phyloP scores from a whole-genome alignment of 2,113 vertebrate genomes.

The Tenebrosternarchus preto region DNA sequence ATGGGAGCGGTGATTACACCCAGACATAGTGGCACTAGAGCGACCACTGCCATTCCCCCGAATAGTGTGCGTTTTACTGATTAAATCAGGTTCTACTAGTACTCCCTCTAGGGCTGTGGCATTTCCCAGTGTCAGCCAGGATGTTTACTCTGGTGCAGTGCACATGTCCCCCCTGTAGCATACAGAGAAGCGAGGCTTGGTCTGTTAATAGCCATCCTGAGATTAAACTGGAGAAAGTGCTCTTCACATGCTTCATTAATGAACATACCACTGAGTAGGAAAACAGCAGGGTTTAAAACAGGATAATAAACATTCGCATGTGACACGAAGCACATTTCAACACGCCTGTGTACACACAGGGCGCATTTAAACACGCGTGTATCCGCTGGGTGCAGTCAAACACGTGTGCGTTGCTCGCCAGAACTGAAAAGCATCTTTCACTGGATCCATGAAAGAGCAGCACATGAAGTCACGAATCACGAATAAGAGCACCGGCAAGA shows the following conservation, averaged over 20 bases:
- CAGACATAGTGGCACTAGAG: not conserved
- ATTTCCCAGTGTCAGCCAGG: not conserved
- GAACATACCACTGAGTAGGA: constrained; percentile 4
- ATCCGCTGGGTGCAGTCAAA: no score
- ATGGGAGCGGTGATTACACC: not conserved
- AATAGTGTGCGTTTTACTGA: not conserved
- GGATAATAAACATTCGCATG: not conserved
- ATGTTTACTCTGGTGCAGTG: not conserved
- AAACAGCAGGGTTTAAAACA: not conserved
- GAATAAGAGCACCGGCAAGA: constrained; percentile 22
- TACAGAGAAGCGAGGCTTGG: constrained; percentile 1
- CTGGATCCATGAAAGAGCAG: not conserved
- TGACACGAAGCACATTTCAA: constrained; percentile 3
- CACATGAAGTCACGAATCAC: not conserved
- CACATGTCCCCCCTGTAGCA: not conserved
- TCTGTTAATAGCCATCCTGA: constrained; percentile 2
- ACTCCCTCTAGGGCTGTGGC: not conserved
- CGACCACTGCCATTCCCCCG: not conserved
- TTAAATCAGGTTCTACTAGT: constrained; percentile 11
- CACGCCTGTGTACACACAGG: not conserved
- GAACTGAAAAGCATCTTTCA: constrained; percentile 16
- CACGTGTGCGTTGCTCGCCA: not conserved
- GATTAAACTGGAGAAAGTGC: constrained; percentile 16
- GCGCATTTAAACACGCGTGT: constrained; percentile 1
- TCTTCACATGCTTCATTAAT: not conserved